Conservation (phyloP, 2,113 vertebrate genomes). For the Prinia subflava region DNA sequence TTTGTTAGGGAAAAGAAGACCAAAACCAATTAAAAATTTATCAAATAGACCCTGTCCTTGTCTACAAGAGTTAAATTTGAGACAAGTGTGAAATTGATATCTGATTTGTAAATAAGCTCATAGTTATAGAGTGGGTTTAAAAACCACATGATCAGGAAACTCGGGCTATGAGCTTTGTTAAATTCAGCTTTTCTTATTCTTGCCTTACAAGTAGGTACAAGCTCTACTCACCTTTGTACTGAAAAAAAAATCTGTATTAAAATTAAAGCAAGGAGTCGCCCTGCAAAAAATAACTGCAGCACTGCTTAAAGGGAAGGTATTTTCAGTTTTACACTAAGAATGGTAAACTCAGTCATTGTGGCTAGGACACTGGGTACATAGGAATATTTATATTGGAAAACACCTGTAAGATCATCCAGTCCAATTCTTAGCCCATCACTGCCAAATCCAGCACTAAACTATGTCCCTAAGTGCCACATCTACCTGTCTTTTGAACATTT, state of each 20-base stretch:
- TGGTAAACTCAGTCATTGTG: neutral
- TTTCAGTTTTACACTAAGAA: neutral
- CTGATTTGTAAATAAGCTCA: neutral
- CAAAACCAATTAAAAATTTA: neutral
- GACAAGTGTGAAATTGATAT: neutral
- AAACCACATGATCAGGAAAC: neutral
- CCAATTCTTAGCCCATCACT: neutral
- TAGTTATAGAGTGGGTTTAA: neutral
- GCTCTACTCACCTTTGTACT: neutral
- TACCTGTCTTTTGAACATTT: neutral
- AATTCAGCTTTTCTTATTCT: neutral
- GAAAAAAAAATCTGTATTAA: neutral
- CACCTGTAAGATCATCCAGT: neutral
- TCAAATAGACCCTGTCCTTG: neutral
- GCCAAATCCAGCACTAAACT: neutral
- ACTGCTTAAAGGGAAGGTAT: neutral
- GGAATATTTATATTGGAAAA: neutral
- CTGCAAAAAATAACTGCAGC: neutral
- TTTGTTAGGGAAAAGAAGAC: neutral
- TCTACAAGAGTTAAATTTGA: neutral
- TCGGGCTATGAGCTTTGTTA: neutral
- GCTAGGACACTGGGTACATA: neutral
- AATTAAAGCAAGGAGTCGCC: neutral
- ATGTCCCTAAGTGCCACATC: neutral
- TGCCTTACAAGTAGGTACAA: neutral